These are phyloP conservation scores for Ciconia stormi DNA, from an alignment of 2,113 vertebrate species.

Conservation along the genomic window DNA sequence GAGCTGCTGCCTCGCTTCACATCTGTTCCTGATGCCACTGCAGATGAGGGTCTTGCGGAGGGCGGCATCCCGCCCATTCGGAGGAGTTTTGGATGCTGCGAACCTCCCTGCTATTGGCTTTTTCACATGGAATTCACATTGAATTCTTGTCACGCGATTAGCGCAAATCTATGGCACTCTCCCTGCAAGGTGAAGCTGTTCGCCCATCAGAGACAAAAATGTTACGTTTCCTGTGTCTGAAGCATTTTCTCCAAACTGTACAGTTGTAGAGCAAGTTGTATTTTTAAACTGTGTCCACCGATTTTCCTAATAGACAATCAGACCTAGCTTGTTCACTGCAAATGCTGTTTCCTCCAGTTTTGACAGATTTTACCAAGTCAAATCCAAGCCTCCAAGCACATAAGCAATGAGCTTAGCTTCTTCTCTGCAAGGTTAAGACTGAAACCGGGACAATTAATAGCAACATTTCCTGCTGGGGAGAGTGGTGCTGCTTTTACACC, in stretches of 20 bases:
- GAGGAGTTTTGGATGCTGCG: not conserved
- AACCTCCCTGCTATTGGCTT: not conserved
- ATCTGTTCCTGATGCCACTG: not conserved
- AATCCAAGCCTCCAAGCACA: not conserved
- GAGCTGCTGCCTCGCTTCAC: not conserved
- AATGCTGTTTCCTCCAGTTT: not conserved
- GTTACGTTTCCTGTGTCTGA: not conserved
- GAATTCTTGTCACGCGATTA: not conserved
- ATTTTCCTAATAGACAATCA: not conserved
- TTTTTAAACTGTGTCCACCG: not conserved
- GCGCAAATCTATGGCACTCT: not conserved
- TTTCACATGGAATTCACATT: not conserved
- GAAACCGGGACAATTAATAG: not conserved
- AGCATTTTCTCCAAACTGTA: not conserved
- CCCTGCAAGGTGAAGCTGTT: not conserved
- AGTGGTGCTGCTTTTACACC: not conserved
- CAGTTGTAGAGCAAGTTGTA: not conserved
- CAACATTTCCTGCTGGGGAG: not conserved
- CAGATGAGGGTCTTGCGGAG: not conserved
- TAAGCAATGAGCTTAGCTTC: not conserved
- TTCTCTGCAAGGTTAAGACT: not conserved
- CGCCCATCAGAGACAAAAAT: not conserved
- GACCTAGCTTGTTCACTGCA: not conserved
- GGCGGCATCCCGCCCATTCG: rapidly evolving
- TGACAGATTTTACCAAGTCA: not conserved